Evolutionary conservation across 2,888 invertebrate species (phyloP).

Genomic region (Spilosoma lubricipeda): DNA sequence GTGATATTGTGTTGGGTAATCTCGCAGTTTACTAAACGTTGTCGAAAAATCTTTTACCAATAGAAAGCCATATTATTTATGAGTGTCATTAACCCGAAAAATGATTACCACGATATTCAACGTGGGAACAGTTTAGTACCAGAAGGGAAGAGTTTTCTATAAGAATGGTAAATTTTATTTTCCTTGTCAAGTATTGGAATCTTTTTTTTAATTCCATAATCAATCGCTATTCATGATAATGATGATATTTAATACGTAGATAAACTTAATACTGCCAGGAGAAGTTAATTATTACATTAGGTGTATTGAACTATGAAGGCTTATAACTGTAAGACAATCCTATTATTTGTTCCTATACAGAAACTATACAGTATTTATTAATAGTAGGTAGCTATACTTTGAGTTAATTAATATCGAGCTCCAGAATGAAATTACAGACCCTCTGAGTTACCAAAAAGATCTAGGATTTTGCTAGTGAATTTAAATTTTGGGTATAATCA

Average conservation of each 20-base stretch:
- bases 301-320: neutral
- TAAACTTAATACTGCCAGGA: no score
- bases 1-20: no score
- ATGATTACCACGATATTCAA: no score
- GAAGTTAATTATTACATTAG: no score
- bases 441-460: neutral
- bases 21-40: no score
- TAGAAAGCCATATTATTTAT: no score
- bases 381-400: no score
- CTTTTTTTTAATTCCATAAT: neutral
- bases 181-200: neutral
- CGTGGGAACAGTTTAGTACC: neutral
- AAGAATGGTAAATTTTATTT: neutral
- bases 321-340: neutral
- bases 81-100: no score
- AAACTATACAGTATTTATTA: no score
- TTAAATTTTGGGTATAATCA: neutral
- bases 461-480: neutral
- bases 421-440: neutral
- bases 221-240: conserved; percentile 17
- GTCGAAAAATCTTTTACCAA: no score
- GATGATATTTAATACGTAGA: conserved; percentile 12
- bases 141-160: neutral
- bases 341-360: neutral
- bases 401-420: no score